Base-by-base conservation (phyloP, 2,797 vertebrate genomes). In the Chrosomus eos region DNA sequence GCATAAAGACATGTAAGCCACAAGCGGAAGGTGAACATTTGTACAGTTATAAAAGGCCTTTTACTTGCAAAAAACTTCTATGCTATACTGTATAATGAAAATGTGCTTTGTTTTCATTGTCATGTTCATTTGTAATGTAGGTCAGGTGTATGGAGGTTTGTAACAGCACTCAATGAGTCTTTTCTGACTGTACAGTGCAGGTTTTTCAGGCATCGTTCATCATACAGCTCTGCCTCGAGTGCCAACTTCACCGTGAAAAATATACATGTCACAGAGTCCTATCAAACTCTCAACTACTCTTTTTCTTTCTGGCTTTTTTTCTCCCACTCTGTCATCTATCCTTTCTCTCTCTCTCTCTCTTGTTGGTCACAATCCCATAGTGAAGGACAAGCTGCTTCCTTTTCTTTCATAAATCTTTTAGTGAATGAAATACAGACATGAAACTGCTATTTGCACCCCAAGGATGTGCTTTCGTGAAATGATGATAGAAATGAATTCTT, bases 211-310 rank as follows among this genome's bases (percentile, higher is more conserved):
- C 51, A 21, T 53, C 51, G 18, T 53, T 87, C 43, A 67, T 85
- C 80, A 85, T 58, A 38, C 55, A 73, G 55, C 33, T 23, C 33
- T 73, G 74, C 80, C 53, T 55, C 40, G 33, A 75, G 73, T 73
- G 80, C 70, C 26, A 51, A 55, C 60, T 68, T 84, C 80, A 21
- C 64, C 3, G 21, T 80, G 71, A 80, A 74, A 89, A 70, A 89
- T 74, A 83, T 81, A 81, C 85, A 76, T 82, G 80, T 88, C 88
- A 89, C 66, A 81, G 21, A 80, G 75, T 71, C 71, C 58, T 73
- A 51, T 78, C 51, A 82, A 62, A 67, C 70, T 66, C 62, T 48
- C 48, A 19, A 51, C 40, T 21, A 33, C 43, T 18, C 43, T 33
- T 33, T 48, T n/a, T 48, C 14, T 74, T 36, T 48, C 28, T 38